A percentile compares a stretch with the other conserved stretches of the same genome.
Conservation (phyloP, 35 echinoderm and acorn worm species). For the Lytechinus pictus region DNA sequence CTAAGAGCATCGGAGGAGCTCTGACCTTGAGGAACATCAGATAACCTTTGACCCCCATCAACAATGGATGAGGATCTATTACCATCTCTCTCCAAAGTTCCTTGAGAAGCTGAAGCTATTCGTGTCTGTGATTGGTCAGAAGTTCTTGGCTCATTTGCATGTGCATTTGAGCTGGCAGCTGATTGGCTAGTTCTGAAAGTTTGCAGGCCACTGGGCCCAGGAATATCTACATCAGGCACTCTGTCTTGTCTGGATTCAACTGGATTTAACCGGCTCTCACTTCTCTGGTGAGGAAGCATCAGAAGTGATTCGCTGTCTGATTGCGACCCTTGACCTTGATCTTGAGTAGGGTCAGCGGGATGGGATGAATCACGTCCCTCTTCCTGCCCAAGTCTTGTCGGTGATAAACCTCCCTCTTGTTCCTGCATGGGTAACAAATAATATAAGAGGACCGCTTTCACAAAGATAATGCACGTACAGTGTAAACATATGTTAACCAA, state of each 20-base stretch:
- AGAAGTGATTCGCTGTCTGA: slow-evolving; percentile 29
- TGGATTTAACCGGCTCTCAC: neutral
- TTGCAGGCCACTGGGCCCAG: slow-evolving; percentile 26
- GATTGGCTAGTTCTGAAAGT: neutral
- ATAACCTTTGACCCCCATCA: neutral
- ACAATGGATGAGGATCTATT: neutral
- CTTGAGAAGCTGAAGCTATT: neutral
- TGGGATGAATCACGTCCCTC: neutral
- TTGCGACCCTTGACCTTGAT: slow-evolving; percentile 2
- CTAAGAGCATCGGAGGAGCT: neutral
- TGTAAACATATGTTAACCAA: too few species aligned
- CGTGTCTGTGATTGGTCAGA: neutral
- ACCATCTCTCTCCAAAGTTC: neutral
- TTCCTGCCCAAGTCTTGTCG: neutral
- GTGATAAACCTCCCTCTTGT: neutral
- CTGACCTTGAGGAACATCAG: neutral
- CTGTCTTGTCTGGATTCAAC: neutral
- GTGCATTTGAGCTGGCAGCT: neutral
- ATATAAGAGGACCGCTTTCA: neutral
- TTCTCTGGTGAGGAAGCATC: neutral
- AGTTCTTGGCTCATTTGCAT: slow-evolving; percentile 18
- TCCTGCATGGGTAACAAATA: neutral
- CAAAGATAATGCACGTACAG: too few species aligned
- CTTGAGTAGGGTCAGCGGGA: neutral
- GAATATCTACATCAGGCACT: neutral